Percentiles rank a stretch among this genome's conserved stretches.
These are phyloP conservation scores for Cardiocondyla obscurior DNA, from an alignment of 1,140 invertebrate genomes.

Conservation along the genomic window DNA sequence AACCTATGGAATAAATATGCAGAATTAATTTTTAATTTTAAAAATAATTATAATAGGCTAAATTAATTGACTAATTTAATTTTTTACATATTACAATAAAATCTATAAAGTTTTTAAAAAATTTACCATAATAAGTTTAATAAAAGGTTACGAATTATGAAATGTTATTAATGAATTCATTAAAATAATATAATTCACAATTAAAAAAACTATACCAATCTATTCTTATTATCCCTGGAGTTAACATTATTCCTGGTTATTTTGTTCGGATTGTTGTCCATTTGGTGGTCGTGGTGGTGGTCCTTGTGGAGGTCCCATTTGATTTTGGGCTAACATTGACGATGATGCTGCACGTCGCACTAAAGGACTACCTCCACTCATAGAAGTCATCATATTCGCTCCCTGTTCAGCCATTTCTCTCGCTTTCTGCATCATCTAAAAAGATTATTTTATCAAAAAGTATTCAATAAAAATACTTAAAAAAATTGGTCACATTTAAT, in stretches of 20 bases:
- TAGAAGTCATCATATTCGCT: no score
- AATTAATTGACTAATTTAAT: no score
- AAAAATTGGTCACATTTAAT: not conserved
- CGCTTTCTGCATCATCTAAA: not conserved
- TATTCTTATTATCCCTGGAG: not conserved
- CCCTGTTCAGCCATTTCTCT: not conserved
- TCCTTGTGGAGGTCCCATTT: not conserved
- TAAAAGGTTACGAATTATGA: no score
- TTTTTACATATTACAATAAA: no score
- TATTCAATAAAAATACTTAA: not conserved
- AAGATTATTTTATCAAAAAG: not conserved
- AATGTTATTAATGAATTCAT: not conserved
- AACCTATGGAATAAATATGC: not conserved
- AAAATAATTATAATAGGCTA: no score
- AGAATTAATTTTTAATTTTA: not conserved
- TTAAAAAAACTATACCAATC: not conserved
- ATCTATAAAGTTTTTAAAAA: no score
- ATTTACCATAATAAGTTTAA: no score
- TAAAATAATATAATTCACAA: not conserved
- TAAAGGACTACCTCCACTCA: not conserved
- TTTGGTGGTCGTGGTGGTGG: not conserved
- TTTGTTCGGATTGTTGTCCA: not conserved
- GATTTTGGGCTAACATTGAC: no score
- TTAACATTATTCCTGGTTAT: not conserved
- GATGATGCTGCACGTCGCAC: not conserved